phyloP scores from a whole-genome alignment of 2,797 vertebrate species.

The Chanos chanos region DNA sequence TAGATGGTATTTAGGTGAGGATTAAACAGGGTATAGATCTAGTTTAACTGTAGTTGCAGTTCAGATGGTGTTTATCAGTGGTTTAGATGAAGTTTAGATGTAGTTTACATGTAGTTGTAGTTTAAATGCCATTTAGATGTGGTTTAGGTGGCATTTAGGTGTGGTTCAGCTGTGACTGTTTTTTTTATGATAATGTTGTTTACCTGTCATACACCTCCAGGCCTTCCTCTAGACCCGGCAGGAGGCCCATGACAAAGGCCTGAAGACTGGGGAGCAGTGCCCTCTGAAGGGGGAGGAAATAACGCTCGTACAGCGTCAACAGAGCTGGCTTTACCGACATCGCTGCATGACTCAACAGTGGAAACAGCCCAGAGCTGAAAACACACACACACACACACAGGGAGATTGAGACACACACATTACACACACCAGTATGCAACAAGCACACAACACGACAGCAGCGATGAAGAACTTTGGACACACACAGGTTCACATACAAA shows the following conservation, averaged over 20 bases:
- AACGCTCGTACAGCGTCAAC: conserved; percentile 89
- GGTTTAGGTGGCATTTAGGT: too few species aligned
- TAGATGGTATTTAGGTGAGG: too few species aligned
- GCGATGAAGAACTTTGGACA: too few species aligned
- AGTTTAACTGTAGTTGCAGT: too few species aligned
- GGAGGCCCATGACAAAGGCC: conserved; percentile 88
- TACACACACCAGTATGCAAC: background rate
- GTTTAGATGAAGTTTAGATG: too few species aligned
- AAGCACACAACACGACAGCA: background rate
- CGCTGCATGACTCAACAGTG: conserved; percentile 87
- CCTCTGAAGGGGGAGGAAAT: conserved; percentile 93
- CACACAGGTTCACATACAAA: background rate
- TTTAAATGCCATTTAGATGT: too few species aligned
- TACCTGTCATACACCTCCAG: conserved; percentile 95
- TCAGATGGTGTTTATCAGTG: too few species aligned
- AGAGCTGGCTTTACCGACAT: conserved; percentile 93
- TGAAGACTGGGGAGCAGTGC: conserved; percentile 93
- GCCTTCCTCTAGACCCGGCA: conserved; percentile 95
- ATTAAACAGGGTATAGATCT: too few species aligned
- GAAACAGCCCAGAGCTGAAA: conserved; percentile 89
- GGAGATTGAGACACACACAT: background rate
- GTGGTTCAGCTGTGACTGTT: too few species aligned
- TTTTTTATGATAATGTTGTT: background rate
- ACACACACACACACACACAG: conserved; percentile 18
- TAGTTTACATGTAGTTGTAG: too few species aligned